phyloP scores from a whole-genome alignment of 2,113 vertebrate species.

The Aphelocoma coerulescens region DNA sequence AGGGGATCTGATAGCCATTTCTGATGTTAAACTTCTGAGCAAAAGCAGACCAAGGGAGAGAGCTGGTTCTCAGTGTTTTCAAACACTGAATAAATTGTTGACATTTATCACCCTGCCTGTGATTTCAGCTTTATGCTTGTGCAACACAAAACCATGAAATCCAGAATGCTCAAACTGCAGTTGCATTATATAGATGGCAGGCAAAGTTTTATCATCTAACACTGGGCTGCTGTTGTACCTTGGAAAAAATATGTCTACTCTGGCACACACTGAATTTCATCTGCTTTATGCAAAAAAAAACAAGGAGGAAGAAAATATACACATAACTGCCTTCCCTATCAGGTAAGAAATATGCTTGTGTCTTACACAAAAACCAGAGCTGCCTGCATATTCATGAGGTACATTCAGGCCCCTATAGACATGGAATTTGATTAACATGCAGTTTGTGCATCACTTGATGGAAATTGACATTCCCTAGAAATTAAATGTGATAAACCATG shows the following conservation, averaged over 20 bases:
- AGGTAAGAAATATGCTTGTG: slow-evolving; percentile 39
- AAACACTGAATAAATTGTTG: neutral
- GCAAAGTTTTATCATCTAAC: slow-evolving; percentile 7
- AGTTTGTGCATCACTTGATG: slow-evolving; percentile 30
- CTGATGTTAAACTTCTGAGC: neutral
- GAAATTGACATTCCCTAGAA: slow-evolving; percentile 27
- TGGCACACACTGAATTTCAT: neutral
- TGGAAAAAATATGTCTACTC: slow-evolving; percentile 11
- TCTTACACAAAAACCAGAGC: slow-evolving; percentile 12
- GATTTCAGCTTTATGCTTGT: neutral
- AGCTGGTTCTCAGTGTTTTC: neutral
- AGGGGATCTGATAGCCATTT: neutral
- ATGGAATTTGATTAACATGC: slow-evolving; percentile 39
- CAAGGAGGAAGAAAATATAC: neutral
- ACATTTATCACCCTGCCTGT: slow-evolving; percentile 14
- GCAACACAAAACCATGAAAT: neutral
- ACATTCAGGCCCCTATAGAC: slow-evolving; percentile 12
- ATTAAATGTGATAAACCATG: slow-evolving; percentile 31
- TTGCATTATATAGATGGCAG: neutral
- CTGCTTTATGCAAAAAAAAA: slow-evolving; percentile 49
- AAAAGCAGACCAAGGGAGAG: neutral
- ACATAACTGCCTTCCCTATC: neutral
- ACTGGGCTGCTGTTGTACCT: neutral
- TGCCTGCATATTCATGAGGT: slow-evolving; percentile 60
- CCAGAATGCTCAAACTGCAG: neutral